Base-by-base conservation (phyloP, 2,888 invertebrate species). In the Eucriotettix oculatus region DNA sequence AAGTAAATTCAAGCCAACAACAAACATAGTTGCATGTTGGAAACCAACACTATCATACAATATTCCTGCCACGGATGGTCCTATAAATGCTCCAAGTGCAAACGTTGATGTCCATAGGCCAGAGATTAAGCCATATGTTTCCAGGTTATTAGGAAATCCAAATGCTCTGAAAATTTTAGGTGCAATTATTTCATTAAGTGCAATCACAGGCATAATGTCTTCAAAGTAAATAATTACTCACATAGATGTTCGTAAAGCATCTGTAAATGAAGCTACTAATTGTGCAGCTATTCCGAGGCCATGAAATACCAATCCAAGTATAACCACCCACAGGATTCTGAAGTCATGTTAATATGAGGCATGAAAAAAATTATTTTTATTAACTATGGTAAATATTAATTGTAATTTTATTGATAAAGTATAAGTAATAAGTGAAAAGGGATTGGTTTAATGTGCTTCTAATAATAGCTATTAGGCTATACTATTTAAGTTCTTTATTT, bases 101-200 rank as follows among this genome's bases (percentile, higher is more conserved):
- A 93, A 92, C 0, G 88, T 84, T 1, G 91, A 90, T 1, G 93
- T 92, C 86, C 92, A 94, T 68, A 94, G 78, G 0, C 92, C 94
- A 1, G 93, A 91, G 10, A 93, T 86, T 48, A 93, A 75, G 0
- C 93, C 93, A 69, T 90, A 93, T 0, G 94, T 94, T 69, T 90
- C 88, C 65, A 93, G 78, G 63, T 85, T 87, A 72, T 94, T 90
- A 0, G 89, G 86, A 65, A 91, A 84, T 1, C 89, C 89, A 65
- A 82, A 78, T 0, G 79, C 76, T 67, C 88, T 88, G 72, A 29
- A 29, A 29, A 5, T 29, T 7, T 5, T 29, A 29, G 2, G 29
- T 29, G 7, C 7, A 29, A 29, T 29, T 2, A 5, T 29, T 29
- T 29, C 29, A 29, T 29, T 29, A 29, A 29, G 29, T 29, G 29